Base-by-base conservation (phyloP, 2,113 vertebrate genomes). In the Oceanodroma tethys region DNA sequence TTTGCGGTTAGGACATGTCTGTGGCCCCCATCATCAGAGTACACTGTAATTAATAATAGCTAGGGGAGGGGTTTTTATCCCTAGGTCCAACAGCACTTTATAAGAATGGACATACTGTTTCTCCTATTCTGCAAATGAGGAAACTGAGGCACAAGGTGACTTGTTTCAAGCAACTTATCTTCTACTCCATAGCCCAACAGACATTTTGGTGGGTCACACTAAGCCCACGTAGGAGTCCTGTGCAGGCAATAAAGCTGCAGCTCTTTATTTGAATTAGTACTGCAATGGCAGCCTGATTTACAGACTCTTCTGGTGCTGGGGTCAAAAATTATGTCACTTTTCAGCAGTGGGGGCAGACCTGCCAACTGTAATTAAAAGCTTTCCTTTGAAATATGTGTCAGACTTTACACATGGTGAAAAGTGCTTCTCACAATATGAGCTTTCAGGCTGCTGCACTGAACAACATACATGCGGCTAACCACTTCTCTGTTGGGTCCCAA, bases 301-400 rank as follows among this genome's bases (percentile, higher is more conserved):
- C 73, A 9, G 62, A 87, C 53, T 85, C 79, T 58, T 90, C 58
- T 91, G 48, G 71, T 89, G 81, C 84, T 68, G 58, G 58, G 78
- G 81, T 97, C 94, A 97, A 91, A 96, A 97, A 91, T 76, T 91
- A 94, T 89, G 94, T 95, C 93, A 91, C 81, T 95, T 85, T 86
- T 97, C 74, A 87, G 67, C 16, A 16, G 0, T 25, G 18, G 68
- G 88, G 40, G 80, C 80, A 92, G 92, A 94, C 62, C 86, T 94
- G 86, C 91, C 93, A 95, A 52, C 40, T 62, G 76, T 83, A 96
- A 96, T 96, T 95, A 96, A 96, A 97, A 95, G 42, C 67, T 93
- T 93, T 97, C 95, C 90, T 97, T 97, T 97, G 93, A 97, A 97
- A 96, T 95, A 95, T 11, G 94, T 94, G 87, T 97, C 96, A 96